A percentile compares a stretch with the other conserved stretches of the same genome.
Conservation (phyloP, 2,888 invertebrate species). For the Notodonta dromedarius region DNA sequence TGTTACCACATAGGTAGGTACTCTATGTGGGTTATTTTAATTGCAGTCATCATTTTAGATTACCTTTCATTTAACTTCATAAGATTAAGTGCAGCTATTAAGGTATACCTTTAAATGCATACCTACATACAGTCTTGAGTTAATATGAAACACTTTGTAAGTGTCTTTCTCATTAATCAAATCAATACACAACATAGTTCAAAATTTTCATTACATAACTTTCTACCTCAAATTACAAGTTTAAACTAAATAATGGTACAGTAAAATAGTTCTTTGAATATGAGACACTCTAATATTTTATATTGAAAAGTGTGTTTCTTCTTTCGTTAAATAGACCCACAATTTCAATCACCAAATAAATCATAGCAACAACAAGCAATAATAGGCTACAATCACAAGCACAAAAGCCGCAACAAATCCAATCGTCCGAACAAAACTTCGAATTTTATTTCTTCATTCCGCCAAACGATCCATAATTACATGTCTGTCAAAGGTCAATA, state of each 20-base stretch:
- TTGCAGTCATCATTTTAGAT: slow-evolving; percentile 2
- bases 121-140: neutral
- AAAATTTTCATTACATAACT: too few species aligned
- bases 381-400: slow-evolving; percentile 6
- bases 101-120: neutral
- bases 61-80: neutral
- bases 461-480: slow-evolving; percentile 42
- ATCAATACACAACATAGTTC: too few species aligned
- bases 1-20: slow-evolving; percentile 1
- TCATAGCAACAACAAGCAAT: neutral
- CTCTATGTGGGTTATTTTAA: neutral
- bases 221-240: too few species aligned
- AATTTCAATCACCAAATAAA: neutral
- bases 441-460: slow-evolving; percentile 29
- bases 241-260: too few species aligned
- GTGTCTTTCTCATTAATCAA: neutral
- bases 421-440: slow-evolving; percentile 15
- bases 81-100: slow-evolving; percentile 6
- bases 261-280: too few species aligned
- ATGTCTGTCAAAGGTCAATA: slow-evolving; percentile 50
- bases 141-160: neutral
- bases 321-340: neutral
- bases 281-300: too few species aligned
- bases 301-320: too few species aligned
- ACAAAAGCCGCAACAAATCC: slow-evolving; percentile 11